phyloP scores from a whole-genome alignment of 2,113 vertebrate species.

The Alethe diademata region DNA sequence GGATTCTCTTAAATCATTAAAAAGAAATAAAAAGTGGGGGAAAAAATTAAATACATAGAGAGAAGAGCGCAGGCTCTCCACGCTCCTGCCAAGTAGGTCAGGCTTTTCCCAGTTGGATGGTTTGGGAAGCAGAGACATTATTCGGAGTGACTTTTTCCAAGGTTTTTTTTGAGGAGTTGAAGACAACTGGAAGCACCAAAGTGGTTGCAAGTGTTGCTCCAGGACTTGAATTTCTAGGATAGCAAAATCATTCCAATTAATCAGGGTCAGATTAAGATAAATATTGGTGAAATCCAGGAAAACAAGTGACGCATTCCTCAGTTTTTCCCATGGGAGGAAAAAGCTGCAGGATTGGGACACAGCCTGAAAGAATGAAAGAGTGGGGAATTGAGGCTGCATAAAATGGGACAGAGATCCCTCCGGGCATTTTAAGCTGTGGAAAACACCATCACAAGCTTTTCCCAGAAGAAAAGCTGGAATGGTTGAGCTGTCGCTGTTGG shows the following conservation, averaged over 20 bases:
- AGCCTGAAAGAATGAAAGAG: not conserved
- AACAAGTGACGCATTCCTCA: accelerated
- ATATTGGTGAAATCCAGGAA: not conserved
- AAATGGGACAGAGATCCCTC: not conserved
- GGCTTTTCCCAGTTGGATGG: not conserved
- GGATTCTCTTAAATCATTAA: conserved; percentile 25
- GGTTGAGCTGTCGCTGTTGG: not conserved
- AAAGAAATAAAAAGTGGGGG: not conserved
- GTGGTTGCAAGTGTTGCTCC: not conserved
- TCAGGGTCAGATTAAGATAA: accelerated
- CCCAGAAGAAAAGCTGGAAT: not conserved
- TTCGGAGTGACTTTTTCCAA: not conserved
- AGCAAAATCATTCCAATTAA: not conserved
- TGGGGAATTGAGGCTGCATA: not conserved
- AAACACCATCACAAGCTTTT: accelerated
- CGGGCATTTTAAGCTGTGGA: accelerated
- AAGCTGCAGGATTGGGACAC: not conserved
- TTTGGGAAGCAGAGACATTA: not conserved
- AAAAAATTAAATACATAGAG: not conserved
- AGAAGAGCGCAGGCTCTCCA: not conserved
- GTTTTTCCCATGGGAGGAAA: not conserved
- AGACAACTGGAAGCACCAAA: not conserved
- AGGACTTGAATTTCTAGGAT: not conserved
- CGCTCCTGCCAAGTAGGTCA: conserved; percentile 12
- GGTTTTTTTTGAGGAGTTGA: not conserved